A percentile compares a stretch with the other conserved stretches of the same genome.
These are phyloP conservation scores for Spondyliosoma cantharus DNA, from an alignment of 2,797 vertebrate genomes.

Conservation along the genomic window DNA sequence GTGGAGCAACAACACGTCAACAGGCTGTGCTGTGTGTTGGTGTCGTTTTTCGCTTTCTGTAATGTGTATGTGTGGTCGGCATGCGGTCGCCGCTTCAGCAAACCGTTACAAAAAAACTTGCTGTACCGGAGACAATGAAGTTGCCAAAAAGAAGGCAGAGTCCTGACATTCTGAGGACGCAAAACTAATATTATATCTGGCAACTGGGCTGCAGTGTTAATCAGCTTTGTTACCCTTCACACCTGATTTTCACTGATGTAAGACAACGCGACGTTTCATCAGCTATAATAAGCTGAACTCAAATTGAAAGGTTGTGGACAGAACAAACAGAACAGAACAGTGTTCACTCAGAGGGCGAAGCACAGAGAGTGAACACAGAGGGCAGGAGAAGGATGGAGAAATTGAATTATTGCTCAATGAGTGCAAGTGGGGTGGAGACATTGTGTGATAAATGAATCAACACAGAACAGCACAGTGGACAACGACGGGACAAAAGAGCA, in stretches of 20 bases:
- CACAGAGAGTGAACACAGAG: constrained; percentile 11
- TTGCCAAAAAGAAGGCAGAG: too few species aligned
- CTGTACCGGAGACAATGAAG: too few species aligned
- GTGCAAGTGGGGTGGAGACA: constrained; percentile 27
- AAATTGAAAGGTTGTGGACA: background rate
- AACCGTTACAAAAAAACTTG: too few species aligned
- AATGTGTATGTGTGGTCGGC: too few species aligned
- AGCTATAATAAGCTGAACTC: background rate
- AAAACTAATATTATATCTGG: too few species aligned
- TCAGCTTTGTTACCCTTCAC: background rate
- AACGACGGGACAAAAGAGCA: constrained; percentile 35
- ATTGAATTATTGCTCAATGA: constrained; percentile 49
- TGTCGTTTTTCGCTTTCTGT: too few species aligned
- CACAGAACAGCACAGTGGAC: constrained; percentile 20
- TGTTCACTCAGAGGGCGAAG: background rate
- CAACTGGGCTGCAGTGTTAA: too few species aligned
- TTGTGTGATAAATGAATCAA: constrained; percentile 35
- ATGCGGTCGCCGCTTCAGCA: too few species aligned
- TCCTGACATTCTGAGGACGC: too few species aligned
- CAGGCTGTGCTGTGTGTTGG: too few species aligned
- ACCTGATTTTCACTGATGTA: background rate
- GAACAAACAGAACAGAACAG: background rate
- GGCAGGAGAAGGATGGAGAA: constrained; percentile 24
- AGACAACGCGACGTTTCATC: background rate
- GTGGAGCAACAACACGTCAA: too few species aligned